These are phyloP conservation scores for Mirounga angustirostris DNA, from an alignment of 2,113 vertebrate genomes.

Conservation along the genomic window DNA sequence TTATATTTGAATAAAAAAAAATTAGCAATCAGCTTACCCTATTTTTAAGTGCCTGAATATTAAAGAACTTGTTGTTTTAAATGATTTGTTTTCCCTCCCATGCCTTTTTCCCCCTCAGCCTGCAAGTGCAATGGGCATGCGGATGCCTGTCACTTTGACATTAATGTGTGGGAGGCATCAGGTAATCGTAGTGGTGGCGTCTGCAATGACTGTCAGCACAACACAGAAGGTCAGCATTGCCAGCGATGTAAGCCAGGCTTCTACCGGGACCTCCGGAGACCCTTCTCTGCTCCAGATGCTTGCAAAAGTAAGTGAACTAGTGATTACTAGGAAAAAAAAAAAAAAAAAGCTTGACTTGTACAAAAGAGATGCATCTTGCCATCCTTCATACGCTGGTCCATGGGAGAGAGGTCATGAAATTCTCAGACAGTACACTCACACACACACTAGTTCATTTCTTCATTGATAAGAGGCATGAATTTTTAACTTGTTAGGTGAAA, in stretches of 20 bases:
- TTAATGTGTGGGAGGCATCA: conserved; percentile 92
- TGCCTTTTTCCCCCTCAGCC: conserved; percentile 84
- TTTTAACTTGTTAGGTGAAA: conserved; percentile 4
- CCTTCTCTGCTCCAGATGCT: conserved; percentile 90
- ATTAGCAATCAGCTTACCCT: not conserved
- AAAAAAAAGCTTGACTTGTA: not conserved
- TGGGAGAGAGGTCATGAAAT: not conserved
- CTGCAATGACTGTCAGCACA: conserved; percentile 95
- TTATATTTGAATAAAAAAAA: not conserved
- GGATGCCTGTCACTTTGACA: conserved; percentile 94
- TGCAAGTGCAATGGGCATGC: conserved; percentile 98
- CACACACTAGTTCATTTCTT: conserved; percentile 2
- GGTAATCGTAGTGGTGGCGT: conserved; percentile 95
- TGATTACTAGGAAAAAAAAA: not conserved
- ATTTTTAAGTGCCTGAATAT: not conserved
- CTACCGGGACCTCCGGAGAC: conserved; percentile 92
- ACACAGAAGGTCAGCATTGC: conserved; percentile 95
- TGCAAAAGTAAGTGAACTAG: conserved; percentile 93
- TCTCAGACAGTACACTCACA: not conserved
- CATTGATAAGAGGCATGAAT: not conserved
- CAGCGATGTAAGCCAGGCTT: conserved; percentile 94
- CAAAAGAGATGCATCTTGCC: conserved; percentile 1
- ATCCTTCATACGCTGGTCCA: conserved; percentile 4
- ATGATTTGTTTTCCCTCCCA: conserved; percentile 35
- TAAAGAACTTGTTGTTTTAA: not conserved